A percentile compares a stretch with the other conserved stretches of the same genome.
Conservation (phyloP, 1,140 invertebrate species). For the Grapholita molesta region DNA sequence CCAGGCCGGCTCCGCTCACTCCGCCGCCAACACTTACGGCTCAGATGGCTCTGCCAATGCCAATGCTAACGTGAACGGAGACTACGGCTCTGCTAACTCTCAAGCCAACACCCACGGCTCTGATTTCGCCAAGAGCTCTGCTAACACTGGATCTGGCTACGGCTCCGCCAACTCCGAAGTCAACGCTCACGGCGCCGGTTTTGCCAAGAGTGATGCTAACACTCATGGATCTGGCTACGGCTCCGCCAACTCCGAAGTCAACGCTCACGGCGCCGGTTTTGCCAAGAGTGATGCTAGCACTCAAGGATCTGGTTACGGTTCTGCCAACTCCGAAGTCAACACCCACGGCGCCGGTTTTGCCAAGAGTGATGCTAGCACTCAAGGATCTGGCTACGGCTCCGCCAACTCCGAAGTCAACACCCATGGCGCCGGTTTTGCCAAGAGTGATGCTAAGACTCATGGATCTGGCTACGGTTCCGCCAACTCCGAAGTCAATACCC, state of each 20-base stretch:
- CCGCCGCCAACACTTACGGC: constrained; percentile 24
- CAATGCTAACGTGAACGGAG: constrained; percentile 34
- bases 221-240: constrained; percentile 39
- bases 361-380: constrained; percentile 41
- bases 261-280: constrained; percentile 38
- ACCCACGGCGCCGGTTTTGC: constrained; percentile 42
- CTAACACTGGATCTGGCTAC: constrained; percentile 32
- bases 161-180: constrained; percentile 8
- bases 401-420: constrained; percentile 35
- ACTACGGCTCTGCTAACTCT: constrained; percentile 8
- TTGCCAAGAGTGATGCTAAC: constrained; percentile 19
- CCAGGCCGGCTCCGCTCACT: constrained; percentile 7
- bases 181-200: constrained; percentile 9
- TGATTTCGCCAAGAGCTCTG: constrained; percentile 37
- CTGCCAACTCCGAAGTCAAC: constrained; percentile 34
- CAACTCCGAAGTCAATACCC: constrained; percentile 33
- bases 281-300: constrained; percentile 44
- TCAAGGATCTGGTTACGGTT: constrained; percentile 32
- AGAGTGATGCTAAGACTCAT: constrained; percentile 41
- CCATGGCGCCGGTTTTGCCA: constrained; percentile 43
- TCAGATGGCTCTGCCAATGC: constrained; percentile 42
- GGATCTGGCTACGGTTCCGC: constrained; percentile 32
- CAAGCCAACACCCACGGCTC: constrained; percentile 26
- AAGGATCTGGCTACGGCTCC: constrained; percentile 32
- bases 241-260: constrained; percentile 40